A percentile compares a stretch with the other conserved stretches of the same genome.
These are phyloP conservation scores for Phlogophora meticulosa DNA, from an alignment of 2,888 invertebrate species.

Conservation along the genomic window DNA sequence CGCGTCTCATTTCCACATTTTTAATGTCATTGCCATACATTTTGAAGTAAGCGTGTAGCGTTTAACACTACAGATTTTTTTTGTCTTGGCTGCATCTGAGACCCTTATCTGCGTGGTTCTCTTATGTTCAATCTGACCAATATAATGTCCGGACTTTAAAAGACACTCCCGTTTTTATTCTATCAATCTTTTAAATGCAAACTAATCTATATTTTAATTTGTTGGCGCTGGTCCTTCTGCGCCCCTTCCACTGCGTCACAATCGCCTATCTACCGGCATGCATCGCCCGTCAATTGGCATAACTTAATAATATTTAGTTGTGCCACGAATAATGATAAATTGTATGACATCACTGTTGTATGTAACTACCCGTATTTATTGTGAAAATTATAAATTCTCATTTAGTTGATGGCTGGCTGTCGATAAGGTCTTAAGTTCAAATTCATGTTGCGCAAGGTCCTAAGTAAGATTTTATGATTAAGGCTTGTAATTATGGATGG, in stretches of 20 bases:
- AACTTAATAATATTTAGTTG: conserved; percentile 67
- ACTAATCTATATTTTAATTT: background rate
- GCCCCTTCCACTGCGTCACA: background rate
- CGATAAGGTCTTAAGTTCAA: conserved; percentile 22
- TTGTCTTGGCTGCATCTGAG: too few species aligned
- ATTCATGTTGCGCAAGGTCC: conserved; percentile 20
- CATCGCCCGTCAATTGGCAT: conserved; percentile 64
- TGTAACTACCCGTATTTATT: conserved; percentile 46
- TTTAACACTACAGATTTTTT: too few species aligned
- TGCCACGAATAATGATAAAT: conserved; percentile 63
- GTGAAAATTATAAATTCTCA: conserved; percentile 41
- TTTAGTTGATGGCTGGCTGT: conserved; percentile 18
- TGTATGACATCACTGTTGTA: conserved; percentile 56
- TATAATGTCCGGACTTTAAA: too few species aligned
- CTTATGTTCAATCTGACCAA: too few species aligned
- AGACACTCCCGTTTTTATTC: too few species aligned
- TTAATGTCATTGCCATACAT: too few species aligned
- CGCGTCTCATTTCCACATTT: too few species aligned
- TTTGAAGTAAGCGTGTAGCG: too few species aligned
- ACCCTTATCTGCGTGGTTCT: too few species aligned
- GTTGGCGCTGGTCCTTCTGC: conserved; percentile 36
- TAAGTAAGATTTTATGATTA: conserved; percentile 25
- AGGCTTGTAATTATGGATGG: conserved; percentile 17
- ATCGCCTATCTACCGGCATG: conserved; percentile 63
- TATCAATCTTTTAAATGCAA: too few species aligned